Conservation (phyloP, 1,140 invertebrate species). For the Bilobella aurantiaca region DNA sequence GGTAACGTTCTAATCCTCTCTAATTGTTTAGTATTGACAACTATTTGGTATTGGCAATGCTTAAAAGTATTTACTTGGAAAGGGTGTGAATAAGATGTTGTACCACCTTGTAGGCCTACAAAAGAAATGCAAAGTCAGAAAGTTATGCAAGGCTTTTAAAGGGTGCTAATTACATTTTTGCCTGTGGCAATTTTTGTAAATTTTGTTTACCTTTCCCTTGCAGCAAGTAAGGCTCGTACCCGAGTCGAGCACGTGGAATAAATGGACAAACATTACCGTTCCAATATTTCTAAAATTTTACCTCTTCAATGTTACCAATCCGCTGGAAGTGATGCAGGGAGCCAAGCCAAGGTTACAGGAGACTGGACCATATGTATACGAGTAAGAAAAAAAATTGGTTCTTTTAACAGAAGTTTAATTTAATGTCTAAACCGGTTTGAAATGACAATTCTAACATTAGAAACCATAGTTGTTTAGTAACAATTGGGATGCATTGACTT, state of each 20-base stretch:
- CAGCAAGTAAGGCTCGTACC: constrained; percentile 10
- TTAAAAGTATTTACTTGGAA: too few species aligned
- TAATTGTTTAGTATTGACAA: too few species aligned
- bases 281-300: constrained; percentile 44
- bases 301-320: constrained; percentile 44
- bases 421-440: too few species aligned
- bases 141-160: neutral
- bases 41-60: too few species aligned
- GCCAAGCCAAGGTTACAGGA: constrained; percentile 41
- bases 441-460: too few species aligned
- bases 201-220: neutral
- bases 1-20: too few species aligned
- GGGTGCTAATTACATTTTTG: neutral
- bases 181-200: neutral
- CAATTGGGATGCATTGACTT: too few species aligned
- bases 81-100: too few species aligned
- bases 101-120: too few species aligned
- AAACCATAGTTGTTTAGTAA: too few species aligned
- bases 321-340: constrained; percentile 39
- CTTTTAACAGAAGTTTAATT: too few species aligned
- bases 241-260: neutral
- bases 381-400: too few species aligned
- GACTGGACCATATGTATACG: constrained; percentile 46
- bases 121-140: neutral
- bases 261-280: constrained; percentile 25